Evolutionary conservation across 2,888 invertebrate genomes (phyloP).

Genomic region (Opisthograptis luteolata): DNA sequence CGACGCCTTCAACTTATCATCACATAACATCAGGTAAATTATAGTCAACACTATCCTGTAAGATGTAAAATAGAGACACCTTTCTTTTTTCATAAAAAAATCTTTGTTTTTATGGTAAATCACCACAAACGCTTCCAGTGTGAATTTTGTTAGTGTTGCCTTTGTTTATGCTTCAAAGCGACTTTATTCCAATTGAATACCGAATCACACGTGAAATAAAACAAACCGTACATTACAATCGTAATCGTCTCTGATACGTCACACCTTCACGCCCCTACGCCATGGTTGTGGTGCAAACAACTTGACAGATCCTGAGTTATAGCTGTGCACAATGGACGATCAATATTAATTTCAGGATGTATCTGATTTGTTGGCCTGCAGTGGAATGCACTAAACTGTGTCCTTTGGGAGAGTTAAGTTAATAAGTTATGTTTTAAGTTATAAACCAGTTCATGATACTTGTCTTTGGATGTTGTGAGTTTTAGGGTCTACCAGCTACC

Average conservation of each 20-base stretch:
- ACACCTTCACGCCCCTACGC: conserved; percentile 45
- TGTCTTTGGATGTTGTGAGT: neutral
- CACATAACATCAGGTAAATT: too few species aligned
- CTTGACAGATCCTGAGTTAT: conserved; percentile 74
- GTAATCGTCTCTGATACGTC: conserved; percentile 40
- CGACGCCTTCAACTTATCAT: too few species aligned
- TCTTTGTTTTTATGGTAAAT: too few species aligned
- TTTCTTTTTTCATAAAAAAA: too few species aligned
- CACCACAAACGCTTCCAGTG: too few species aligned
- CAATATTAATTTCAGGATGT: conserved; percentile 76
- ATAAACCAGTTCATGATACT: neutral
- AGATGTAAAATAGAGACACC: too few species aligned
- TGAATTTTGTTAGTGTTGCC: neutral
- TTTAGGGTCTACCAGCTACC: too few species aligned
- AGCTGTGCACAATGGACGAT: conserved; percentile 68
- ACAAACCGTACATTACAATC: conserved; percentile 42
- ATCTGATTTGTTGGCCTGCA: conserved; percentile 17
- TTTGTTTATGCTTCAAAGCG: conserved; percentile 3
- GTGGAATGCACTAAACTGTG: conserved; percentile 10
- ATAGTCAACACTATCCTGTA: too few species aligned
- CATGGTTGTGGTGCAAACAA: conserved; percentile 63
- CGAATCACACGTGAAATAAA: conserved; percentile 35
- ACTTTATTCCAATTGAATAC: conserved; percentile 18
- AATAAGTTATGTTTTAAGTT: conserved; percentile 12
- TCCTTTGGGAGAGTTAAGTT: conserved; percentile 1